These are phyloP conservation scores for Bhutanitis thaidina DNA, from an alignment of 2,888 invertebrate genomes.

Conservation along the genomic window DNA sequence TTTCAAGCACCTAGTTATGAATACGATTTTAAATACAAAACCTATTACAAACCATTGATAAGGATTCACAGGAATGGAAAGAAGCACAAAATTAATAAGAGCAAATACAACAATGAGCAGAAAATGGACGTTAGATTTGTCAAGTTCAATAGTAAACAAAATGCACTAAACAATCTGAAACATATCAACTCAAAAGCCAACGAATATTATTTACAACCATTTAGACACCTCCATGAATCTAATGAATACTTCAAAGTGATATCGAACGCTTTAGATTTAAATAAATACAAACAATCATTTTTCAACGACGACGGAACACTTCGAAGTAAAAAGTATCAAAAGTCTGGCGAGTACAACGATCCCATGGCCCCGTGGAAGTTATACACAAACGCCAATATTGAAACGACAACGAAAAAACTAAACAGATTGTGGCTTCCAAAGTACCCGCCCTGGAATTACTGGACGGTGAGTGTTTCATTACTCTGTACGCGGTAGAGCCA, in stretches of 20 bases:
- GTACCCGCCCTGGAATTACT: conserved; percentile 42
- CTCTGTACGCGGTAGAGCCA: background rate
- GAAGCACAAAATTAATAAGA: background rate
- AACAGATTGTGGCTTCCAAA: conserved; percentile 8
- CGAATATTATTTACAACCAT: background rate
- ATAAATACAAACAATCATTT: background rate
- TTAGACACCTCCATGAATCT: background rate
- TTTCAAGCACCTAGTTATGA: background rate
- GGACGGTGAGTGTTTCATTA: conserved; percentile 39
- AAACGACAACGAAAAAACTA: background rate
- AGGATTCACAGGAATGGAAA: conserved; percentile 6
- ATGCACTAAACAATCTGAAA: background rate
- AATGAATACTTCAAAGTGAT: background rate
- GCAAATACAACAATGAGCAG: background rate
- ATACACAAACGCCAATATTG: background rate
- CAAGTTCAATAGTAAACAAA: background rate
- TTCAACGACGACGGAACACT: background rate
- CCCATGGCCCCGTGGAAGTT: background rate
- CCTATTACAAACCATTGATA: conserved; percentile 3
- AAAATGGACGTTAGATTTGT: background rate
- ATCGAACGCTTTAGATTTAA: background rate
- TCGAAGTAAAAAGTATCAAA: background rate
- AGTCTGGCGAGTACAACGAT: background rate
- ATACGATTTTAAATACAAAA: background rate
- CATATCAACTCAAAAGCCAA: background rate